phyloP scores from a whole-genome alignment of 2,888 invertebrate genomes.

The Drosophila stalkeri region DNA sequence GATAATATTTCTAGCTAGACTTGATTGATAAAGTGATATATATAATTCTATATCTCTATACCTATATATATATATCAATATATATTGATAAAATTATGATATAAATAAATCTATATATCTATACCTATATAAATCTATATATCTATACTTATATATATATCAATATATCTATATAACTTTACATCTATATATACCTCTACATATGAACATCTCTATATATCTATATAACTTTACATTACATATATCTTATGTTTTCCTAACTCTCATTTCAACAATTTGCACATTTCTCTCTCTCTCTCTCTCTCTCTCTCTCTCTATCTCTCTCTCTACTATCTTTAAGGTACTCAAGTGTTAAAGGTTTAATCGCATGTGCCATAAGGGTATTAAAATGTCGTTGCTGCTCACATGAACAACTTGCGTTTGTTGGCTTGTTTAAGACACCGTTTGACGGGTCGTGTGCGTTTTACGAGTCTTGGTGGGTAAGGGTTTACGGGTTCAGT shows the following conservation, averaged over 20 bases:
- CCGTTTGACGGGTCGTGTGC: conserved; percentile 11
- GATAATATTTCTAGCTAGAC: not conserved
- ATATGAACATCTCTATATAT: not conserved
- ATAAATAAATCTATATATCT: no score
- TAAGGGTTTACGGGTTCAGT: conserved; percentile 8
- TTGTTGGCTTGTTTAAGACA: conserved; percentile 5
- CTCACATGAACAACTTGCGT: not conserved
- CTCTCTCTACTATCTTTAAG: not conserved
- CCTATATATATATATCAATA: no score
- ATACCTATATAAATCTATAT: not conserved
- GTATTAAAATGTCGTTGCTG: conserved; percentile 13
- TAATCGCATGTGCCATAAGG: not conserved
- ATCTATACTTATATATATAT: no score
- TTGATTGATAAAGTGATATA: not conserved
- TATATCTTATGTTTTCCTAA: not conserved
- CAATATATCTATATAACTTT: not conserved
- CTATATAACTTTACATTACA: no score
- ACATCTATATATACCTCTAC: not conserved
- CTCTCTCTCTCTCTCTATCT: no score
- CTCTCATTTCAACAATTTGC: not conserved
- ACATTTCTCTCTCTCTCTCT: no score
- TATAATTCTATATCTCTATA: no score
- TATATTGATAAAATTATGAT: no score
- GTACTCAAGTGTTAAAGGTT: not conserved
- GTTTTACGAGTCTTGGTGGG: conserved; percentile 11